Evolutionary conservation across 2,113 vertebrate genomes (phyloP).

Genomic region (Poeciliopsis prolifica): DNA sequence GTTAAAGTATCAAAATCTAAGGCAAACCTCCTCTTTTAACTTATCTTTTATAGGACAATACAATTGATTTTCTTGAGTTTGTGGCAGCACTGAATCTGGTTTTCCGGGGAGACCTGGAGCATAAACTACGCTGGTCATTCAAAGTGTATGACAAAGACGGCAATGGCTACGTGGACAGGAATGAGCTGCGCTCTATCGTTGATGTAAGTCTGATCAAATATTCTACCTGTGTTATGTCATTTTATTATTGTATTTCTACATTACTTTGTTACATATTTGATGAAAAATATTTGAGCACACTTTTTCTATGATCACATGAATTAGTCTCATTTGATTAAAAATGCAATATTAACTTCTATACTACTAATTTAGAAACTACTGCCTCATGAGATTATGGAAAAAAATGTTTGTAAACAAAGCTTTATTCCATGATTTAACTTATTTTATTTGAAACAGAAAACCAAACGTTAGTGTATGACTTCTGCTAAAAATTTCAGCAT

Average conservation of each 20-base stretch:
- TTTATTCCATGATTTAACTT: background rate
- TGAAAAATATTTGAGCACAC: too few relatives aligned
- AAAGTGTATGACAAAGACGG: conserved; percentile 80
- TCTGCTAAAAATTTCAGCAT: background rate
- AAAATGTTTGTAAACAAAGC: background rate
- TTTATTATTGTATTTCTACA: background rate
- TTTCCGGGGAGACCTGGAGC: conserved; percentile 78
- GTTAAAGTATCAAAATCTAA: background rate
- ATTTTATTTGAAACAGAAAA: background rate
- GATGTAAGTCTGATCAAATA: conserved; percentile 58
- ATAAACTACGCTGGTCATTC: conserved; percentile 80
- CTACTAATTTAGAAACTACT: background rate
- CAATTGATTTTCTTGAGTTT: conserved; percentile 82
- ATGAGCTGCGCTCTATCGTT: conserved; percentile 74
- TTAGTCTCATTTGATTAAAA: background rate
- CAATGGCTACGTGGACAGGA: conserved; percentile 76
- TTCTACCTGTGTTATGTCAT: background rate
- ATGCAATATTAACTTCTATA: background rate
- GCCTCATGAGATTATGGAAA: background rate
- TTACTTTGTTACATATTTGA: background rate
- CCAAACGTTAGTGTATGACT: background rate
- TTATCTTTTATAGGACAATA: conserved; percentile 74
- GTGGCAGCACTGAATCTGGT: conserved; percentile 79
- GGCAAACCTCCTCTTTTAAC: background rate
- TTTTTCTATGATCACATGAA: background rate